Evolutionary conservation across 2,888 invertebrate species (phyloP).

Genomic region (Diarsia rubi): DNA sequence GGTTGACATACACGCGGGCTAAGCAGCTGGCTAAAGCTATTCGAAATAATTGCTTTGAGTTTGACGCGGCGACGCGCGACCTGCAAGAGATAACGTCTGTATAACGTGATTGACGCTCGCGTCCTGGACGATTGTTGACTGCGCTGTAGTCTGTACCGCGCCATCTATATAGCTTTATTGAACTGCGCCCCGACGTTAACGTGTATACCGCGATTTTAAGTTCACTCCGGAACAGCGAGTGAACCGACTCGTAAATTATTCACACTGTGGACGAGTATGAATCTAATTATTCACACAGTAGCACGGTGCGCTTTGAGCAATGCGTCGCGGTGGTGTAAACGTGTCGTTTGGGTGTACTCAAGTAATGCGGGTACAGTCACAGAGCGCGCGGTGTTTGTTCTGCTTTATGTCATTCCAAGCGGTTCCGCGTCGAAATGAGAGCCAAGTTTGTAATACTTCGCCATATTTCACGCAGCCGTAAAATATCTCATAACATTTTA

Average conservation of each 20-base stretch:
- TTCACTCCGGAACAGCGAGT: constrained; percentile 27
- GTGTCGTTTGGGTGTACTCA: constrained; percentile 48
- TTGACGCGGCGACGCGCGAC: neutral
- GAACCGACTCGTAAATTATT: constrained; percentile 49
- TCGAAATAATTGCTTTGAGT: no score
- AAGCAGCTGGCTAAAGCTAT: no score
- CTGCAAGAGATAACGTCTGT: neutral
- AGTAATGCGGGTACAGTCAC: constrained; percentile 29
- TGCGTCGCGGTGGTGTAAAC: constrained; percentile 45
- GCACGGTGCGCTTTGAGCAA: constrained; percentile 38
- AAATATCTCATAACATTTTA: constrained; percentile 32
- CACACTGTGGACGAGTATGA: constrained; percentile 35
- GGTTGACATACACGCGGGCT: no score
- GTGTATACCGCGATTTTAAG: constrained; percentile 41
- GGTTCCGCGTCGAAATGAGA: constrained; percentile 5
- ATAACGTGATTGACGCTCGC: constrained; percentile 5
- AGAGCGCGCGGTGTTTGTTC: constrained; percentile 27
- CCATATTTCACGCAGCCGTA: constrained; percentile 21
- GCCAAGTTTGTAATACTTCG: constrained; percentile 5
- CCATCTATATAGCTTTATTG: constrained; percentile 32
- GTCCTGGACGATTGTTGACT: constrained; percentile 13
- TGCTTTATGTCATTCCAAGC: constrained; percentile 15
- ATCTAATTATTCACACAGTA: constrained; percentile 63
- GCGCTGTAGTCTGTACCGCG: constrained; percentile 5
- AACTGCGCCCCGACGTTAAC: constrained; percentile 23